Evolutionary conservation across 2,888 invertebrate species (phyloP).

Genomic region (Antheraea assamensis): DNA sequence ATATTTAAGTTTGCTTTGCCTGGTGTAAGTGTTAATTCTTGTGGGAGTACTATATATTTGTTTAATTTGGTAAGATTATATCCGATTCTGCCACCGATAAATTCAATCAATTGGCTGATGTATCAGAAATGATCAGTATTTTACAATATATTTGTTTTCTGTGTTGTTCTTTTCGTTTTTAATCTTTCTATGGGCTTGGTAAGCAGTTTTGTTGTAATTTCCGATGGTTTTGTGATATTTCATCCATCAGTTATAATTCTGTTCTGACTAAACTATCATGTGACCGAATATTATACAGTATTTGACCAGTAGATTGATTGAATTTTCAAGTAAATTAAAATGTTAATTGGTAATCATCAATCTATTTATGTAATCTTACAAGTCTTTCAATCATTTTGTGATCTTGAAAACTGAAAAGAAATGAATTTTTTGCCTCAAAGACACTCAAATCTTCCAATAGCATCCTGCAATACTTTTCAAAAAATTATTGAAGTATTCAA

Average conservation of each 20-base stretch:
- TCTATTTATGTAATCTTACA: background rate
- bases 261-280: conserved; percentile 46
- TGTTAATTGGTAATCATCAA: background rate
- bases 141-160: conserved; percentile 29
- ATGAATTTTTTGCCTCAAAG: background rate
- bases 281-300: conserved; percentile 35
- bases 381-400: background rate
- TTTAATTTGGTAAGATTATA: conserved; percentile 55
- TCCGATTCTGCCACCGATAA: conserved; percentile 52
- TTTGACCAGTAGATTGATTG: background rate
- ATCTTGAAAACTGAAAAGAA: background rate
- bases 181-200: background rate
- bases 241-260: conserved; percentile 3
- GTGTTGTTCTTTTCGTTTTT: conserved; percentile 1
- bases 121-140: conserved; percentile 40
- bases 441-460: background rate
- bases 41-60: conserved; percentile 43
- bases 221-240: background rate
- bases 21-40: conserved; percentile 57
- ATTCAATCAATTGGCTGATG: conserved; percentile 42
- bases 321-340: background rate
- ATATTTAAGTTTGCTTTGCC: conserved; percentile 40
- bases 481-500: background rate
- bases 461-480: background rate
- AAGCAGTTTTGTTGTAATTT: background rate